Evolutionary conservation across 1,140 invertebrate genomes (phyloP), one percentile per base, ranked within the genome.

Genomic region (Drosophila tani): DNA sequence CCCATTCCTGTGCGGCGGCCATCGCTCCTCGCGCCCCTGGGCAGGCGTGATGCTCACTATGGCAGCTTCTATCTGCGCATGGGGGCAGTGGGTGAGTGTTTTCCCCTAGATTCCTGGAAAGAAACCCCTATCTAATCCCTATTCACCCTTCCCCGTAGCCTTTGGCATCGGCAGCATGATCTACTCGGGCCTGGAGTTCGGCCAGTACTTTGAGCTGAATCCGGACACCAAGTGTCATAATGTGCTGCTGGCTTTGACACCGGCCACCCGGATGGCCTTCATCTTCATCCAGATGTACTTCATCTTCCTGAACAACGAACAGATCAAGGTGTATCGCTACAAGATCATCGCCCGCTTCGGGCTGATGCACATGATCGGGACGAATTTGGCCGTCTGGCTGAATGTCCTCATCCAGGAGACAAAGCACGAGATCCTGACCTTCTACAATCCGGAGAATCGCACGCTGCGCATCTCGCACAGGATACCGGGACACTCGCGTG

Each of bases 261-360:
- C 98, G 0, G 96, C 96, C 6, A 97, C 97, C 0, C 94, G 97
- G 74, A 98, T 98, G 96, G 95, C 97, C 55, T 98, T 99, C 93
- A 98, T 98, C 78, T 98, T 99, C 91, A 97, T 98, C 80, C 98
- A 99, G 93, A 98, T 98, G 95, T 98, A 98, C 93, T 99, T 98
- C 93, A 98, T 99, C 92, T 99, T 99, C 94, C 94, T 98, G 17
- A 98, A 98, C 93, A 97, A 98, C 88, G 97, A 97, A 94, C 96
- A 98, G 96, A 97, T 98, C 95, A 96, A 97, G 93, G 96, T 98
- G 3, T 97, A 97, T 91, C 96, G 96, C 65, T 97, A 98, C 92
- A 96, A 97, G 92, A 95, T 97, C 45, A 95, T 97, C 17, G 97
- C 97, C 0, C 94, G 97, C 64, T 98, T 99, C 82, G 97, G 98